These are phyloP conservation scores for Lordiphosa mommai DNA, from an alignment of 1,140 invertebrate species.

Conservation along the genomic window DNA sequence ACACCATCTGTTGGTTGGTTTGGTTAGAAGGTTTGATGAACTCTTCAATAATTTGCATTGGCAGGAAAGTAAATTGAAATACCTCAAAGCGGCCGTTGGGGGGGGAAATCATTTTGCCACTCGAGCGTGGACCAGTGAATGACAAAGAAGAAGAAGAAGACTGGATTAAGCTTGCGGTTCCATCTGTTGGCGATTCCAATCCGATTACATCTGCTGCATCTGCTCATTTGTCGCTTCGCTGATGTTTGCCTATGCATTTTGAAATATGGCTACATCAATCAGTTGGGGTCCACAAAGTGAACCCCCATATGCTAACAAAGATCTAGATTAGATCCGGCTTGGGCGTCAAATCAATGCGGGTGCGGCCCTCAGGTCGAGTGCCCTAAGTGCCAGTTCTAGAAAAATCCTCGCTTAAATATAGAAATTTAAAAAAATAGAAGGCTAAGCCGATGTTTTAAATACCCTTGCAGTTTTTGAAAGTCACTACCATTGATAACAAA, in stretches of 20 bases:
- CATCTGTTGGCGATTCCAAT: slow-evolving; percentile 47
- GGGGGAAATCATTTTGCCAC: slow-evolving; percentile 60
- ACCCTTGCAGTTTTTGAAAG: too few relatives aligned
- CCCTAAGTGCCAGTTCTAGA: too few relatives aligned
- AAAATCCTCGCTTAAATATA: too few relatives aligned
- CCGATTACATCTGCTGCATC: slow-evolving; percentile 13
- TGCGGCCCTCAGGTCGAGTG: too few relatives aligned
- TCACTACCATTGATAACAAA: too few relatives aligned
- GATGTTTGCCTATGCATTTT: slow-evolving; percentile 23
- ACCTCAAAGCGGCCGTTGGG: slow-evolving; percentile 9
- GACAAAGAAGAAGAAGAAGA: too few relatives aligned
- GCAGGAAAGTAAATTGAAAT: slow-evolving; percentile 54
- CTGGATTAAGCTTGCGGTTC: slow-evolving; percentile 44
- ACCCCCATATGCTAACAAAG: background rate
- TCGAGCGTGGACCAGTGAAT: slow-evolving; percentile 36
- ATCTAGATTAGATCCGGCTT: slow-evolving; percentile 4
- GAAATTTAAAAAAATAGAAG: too few relatives aligned
- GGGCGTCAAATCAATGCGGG: background rate
- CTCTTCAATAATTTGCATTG: slow-evolving; percentile 47
- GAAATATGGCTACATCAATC: slow-evolving; percentile 24
- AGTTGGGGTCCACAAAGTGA: slow-evolving; percentile 6
- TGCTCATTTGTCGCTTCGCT: slow-evolving; percentile 72
- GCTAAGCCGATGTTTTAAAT: too few relatives aligned
- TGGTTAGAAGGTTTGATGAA: slow-evolving; percentile 44
- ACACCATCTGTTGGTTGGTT: too few relatives aligned